A percentile compares a stretch with the other conserved stretches of the same genome.
Evolutionary conservation across 2,888 invertebrate species (phyloP).

Genomic region (Dichetophora obliterata): DNA sequence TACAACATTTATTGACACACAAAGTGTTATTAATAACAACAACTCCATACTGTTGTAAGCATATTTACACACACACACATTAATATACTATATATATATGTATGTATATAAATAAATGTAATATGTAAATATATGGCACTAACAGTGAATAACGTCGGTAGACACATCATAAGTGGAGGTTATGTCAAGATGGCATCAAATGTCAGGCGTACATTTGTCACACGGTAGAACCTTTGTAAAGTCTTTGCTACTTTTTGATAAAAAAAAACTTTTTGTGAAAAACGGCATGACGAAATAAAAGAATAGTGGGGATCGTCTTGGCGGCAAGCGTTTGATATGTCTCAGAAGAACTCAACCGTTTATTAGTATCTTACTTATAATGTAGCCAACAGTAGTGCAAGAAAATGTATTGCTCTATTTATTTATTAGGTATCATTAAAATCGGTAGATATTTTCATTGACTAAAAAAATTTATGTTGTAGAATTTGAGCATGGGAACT

Average conservation of each 20-base stretch:
- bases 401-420: neutral
- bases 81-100: neutral
- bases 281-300: neutral
- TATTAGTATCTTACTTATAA: neutral
- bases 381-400: neutral
- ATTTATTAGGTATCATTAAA: neutral
- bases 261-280: too few species aligned
- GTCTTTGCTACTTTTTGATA: neutral
- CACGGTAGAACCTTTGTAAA: neutral
- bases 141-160: neutral
- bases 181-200: neutral
- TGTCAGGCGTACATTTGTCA: neutral
- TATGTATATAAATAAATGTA: neutral
- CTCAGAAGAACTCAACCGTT: neutral
- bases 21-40: conserved; percentile 24
- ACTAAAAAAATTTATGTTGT: neutral
- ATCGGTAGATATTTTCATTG: neutral
- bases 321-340: conserved; percentile 21
- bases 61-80: neutral
- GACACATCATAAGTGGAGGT: neutral
- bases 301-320: neutral
- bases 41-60: neutral
- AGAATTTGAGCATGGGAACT: too few species aligned
- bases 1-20: conserved; percentile 15
- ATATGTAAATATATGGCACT: neutral